A percentile compares a stretch with the other conserved stretches of the same genome.
Conservation (phyloP, 2,797 vertebrate genomes). For the Cossypha niveicapilla region DNA sequence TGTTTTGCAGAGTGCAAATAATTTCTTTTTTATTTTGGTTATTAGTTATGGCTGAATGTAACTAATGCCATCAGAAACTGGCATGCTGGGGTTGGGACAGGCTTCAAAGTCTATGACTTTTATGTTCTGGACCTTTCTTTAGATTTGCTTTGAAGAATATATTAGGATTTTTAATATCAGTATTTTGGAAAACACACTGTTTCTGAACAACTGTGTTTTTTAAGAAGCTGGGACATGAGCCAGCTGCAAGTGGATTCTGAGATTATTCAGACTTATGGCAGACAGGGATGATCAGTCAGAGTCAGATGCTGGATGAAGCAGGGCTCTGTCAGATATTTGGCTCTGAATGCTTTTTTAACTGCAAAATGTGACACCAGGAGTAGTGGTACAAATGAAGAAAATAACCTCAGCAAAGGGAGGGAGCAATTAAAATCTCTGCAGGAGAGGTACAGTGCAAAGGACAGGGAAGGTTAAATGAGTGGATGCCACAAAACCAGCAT, state of each 20-base stretch:
- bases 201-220: not conserved
- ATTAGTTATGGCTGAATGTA: not conserved
- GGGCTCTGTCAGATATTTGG: not conserved
- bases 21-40: not conserved
- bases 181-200: not conserved
- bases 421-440: not conserved
- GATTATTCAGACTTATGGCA: conserved; percentile 10
- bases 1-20: not conserved
- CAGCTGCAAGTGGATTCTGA: conserved; percentile 12
- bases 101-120: not conserved
- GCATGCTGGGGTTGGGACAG: not conserved
- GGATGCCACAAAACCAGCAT: not conserved
- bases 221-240: not conserved
- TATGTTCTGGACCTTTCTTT: not conserved
- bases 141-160: not conserved
- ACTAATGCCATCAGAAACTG: not conserved
- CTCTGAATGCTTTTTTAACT: not conserved
- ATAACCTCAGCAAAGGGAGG: not conserved
- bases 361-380: not conserved
- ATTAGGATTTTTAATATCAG: not conserved
- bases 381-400: not conserved
- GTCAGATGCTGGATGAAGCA: conserved; percentile 9
- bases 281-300: not conserved
- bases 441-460: not conserved
- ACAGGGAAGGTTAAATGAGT: not conserved